Percentiles rank a stretch among this genome's conserved stretches.
These are phyloP conservation scores for Hermatobates lingyangjiaoensis DNA, from an alignment of 1,140 invertebrate genomes.

Conservation along the genomic window DNA sequence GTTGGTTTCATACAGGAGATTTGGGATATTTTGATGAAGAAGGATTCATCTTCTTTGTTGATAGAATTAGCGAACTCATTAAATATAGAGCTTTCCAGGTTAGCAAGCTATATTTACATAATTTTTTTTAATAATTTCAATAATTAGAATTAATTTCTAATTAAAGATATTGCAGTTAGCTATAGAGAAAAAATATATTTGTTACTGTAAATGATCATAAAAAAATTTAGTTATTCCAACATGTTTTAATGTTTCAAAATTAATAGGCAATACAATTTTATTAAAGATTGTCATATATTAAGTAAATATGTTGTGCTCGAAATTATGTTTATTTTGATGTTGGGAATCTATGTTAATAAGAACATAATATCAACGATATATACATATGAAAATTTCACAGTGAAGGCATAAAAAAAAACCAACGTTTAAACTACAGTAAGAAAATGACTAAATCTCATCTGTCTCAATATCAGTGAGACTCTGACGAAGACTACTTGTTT, in stretches of 20 bases:
- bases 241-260: not conserved
- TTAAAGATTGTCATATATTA: not conserved
- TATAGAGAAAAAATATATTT: not conserved
- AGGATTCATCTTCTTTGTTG: constrained; percentile 48
- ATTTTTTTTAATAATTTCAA: not conserved
- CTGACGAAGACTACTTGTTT: too few species aligned
- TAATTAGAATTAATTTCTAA: not conserved
- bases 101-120: constrained; percentile 4
- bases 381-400: too few species aligned
- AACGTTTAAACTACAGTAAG: too few species aligned
- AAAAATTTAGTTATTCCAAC: not conserved
- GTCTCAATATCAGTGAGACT: too few species aligned
- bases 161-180: not conserved
- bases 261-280: not conserved
- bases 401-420: too few species aligned
- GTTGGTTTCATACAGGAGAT: constrained; percentile 64
- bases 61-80: constrained; percentile 59
- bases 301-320: too few species aligned
- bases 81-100: constrained; percentile 63
- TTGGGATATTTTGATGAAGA: constrained; percentile 52
- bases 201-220: not conserved
- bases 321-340: too few species aligned
- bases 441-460: too few species aligned
- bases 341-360: too few species aligned
- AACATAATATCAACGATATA: too few species aligned